Base-by-base conservation (phyloP, 53 echinoderm and acorn worm genomes). In the Paracentrotus lividus region DNA sequence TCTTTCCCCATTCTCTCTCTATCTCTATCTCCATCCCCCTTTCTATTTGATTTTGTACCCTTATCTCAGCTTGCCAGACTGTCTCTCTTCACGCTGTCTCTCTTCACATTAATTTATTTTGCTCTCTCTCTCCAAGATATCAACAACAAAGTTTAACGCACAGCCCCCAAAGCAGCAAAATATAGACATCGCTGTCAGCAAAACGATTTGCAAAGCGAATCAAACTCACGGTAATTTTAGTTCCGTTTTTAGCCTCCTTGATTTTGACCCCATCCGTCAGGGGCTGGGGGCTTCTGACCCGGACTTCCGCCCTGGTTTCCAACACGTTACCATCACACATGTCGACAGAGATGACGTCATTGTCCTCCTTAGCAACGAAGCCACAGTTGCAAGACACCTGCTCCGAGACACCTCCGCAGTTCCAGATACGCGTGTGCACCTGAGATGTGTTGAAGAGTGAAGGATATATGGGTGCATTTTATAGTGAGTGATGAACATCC, bases 301-400 rank as follows among this genome's bases (percentile, higher is more conserved):
- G 81, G 29, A 99, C 95, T 75, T 96, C 94, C 29, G 96, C 95
- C 49, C 94, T 61, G 33, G 96, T 96, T 85, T 96, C 95, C 81
- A 94, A 93, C 0, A 96, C 92, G 44, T 91, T 95, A 21, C 95
- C 95, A n/a, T 96, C 89, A 60, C 99, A 99, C 99, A 99, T 99
- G 92, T 99, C 99, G 9, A 99, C 97, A 0, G 99, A 95, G 36
- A 98, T 97, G 93, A 97, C 93, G 94, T 99, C 97, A 95, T 99
- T 99, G 33, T 97, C 97, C 85, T 99, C 99, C 88, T 97, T 94
- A 56, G 95, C 99, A 66, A 97, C 99, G 86, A 99, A 99, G 21
- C 97, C 99, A 64, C 99, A 99, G 91, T 96, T 97, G 75, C 99
- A 99, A 12, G 99, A 97, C 29, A 96, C 96, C 84, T 91, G 93